Conservation (phyloP, 2,113 vertebrate species). For the Cololabis saira region DNA sequence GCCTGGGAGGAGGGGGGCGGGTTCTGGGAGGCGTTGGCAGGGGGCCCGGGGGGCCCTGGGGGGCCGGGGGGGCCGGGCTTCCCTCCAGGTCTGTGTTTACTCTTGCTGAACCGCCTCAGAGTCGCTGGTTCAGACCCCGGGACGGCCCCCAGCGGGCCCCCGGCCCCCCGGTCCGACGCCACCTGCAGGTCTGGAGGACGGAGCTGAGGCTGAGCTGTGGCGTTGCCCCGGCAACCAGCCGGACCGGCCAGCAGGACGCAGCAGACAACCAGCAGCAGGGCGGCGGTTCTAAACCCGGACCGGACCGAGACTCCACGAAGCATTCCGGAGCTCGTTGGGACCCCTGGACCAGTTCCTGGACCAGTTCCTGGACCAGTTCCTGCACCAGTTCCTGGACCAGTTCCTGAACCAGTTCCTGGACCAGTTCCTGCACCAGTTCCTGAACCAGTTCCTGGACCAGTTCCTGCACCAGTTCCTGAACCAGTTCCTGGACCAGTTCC, state of each 20-base stretch:
- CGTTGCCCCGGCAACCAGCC: conserved; percentile 21
- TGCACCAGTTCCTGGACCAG: too few species aligned
- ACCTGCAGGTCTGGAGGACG: not conserved
- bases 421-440: too few species aligned
- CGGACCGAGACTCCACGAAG: not conserved
- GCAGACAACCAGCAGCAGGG: conserved; percentile 18
- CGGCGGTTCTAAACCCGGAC: not conserved
- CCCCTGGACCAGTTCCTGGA: not conserved
- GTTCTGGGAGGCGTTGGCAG: too few species aligned
- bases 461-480: too few species aligned
- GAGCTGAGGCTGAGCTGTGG: conserved; percentile 7
- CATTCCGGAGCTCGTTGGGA: not conserved
- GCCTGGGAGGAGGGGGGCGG: conserved; percentile 29
- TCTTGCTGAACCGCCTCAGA: not conserved
- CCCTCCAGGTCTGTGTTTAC: conserved; percentile 14
- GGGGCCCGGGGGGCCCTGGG: too few species aligned
- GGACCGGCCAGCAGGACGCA: not conserved
- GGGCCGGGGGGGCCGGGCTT: too few species aligned
- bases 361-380: too few species aligned
- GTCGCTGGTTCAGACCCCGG: not conserved
- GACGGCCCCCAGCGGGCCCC: too few species aligned
- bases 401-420: too few species aligned
- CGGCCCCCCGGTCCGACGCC: too few species aligned
- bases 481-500: too few species aligned
- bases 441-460: too few species aligned